phyloP scores from a whole-genome alignment of 2,888 invertebrate genomes.

The Eudemis profundana region DNA sequence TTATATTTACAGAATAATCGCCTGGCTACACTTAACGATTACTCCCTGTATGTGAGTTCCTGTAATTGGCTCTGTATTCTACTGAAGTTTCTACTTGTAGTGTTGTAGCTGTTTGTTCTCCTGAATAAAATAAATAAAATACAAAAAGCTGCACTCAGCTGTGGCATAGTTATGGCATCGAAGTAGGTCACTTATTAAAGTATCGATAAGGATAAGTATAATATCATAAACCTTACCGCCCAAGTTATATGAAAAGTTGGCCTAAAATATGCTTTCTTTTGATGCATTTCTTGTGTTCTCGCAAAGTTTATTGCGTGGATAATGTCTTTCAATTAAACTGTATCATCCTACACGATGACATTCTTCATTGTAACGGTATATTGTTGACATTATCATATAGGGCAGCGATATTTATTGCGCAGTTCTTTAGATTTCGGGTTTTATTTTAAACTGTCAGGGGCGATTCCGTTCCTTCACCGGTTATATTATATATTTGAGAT shows the following conservation, averaged over 20 bases:
- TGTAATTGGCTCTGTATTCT: no score
- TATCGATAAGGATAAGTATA: not conserved
- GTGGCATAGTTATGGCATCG: no score
- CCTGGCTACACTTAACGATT: no score
- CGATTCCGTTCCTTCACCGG: no score
- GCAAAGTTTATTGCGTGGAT: slow-evolving; percentile 19
- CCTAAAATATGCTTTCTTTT: slow-evolving; percentile 45
- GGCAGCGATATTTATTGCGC: slow-evolving; percentile 30
- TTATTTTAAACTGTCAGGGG: slow-evolving; percentile 7
- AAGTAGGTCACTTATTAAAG: not conserved
- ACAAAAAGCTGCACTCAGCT: no score
- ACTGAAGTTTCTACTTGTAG: no score
- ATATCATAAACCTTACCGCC: not conserved
- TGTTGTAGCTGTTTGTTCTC: no score
- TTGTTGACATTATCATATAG: slow-evolving; percentile 30
- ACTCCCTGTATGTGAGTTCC: no score
- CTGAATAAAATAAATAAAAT: no score
- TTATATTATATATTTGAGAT: no score
- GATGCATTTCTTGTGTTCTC: slow-evolving; percentile 34
- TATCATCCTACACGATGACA: slow-evolving; percentile 20
- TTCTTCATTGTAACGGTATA: slow-evolving; percentile 38
- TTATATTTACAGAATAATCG: no score
- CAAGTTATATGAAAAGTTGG: not conserved
- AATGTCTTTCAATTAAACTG: slow-evolving; percentile 16
- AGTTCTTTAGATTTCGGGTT: slow-evolving; percentile 19